Conservation (phyloP, 1,140 invertebrate genomes). For the Rhyzopertha dominica region DNA sequence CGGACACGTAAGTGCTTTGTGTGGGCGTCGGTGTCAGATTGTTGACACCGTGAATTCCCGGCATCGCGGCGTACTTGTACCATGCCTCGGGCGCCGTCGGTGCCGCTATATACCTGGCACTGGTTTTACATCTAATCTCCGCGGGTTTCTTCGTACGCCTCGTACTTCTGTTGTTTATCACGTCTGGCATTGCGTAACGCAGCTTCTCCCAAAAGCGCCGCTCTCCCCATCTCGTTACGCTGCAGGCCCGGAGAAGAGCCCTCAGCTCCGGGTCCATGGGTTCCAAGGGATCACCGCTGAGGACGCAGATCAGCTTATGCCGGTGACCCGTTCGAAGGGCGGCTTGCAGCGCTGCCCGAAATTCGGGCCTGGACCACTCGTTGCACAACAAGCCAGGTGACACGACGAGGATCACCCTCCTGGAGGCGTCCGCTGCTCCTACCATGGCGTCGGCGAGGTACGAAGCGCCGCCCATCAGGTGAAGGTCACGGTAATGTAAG, state of each 20-base stretch:
- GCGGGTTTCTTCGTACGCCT: slow-evolving; percentile 42
- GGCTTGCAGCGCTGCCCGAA: slow-evolving; percentile 64
- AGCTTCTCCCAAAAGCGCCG: slow-evolving; percentile 87
- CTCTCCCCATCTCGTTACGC: slow-evolving; percentile 79
- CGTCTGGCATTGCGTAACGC: slow-evolving; percentile 81
- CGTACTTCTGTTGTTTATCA: slow-evolving; percentile 32
- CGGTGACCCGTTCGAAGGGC: slow-evolving; percentile 68
- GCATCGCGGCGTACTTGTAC: slow-evolving; percentile 46
- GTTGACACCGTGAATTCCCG: slow-evolving; percentile 42
- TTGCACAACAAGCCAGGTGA: slow-evolving; percentile 68
- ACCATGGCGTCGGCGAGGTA: slow-evolving; percentile 70
- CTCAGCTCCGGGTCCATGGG: slow-evolving; percentile 76
- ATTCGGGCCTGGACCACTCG: slow-evolving; percentile 69
- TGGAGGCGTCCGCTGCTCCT: slow-evolving; percentile 69
- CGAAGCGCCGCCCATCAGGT: slow-evolving; percentile 56
- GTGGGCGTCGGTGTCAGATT: slow-evolving; percentile 56
- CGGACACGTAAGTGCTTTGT: slow-evolving; percentile 59
- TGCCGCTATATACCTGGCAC: slow-evolving; percentile 51
- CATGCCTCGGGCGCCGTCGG: slow-evolving; percentile 53
- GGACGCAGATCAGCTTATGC: slow-evolving; percentile 70
- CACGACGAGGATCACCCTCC: slow-evolving; percentile 66
- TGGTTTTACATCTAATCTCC: slow-evolving; percentile 44
- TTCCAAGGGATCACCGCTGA: slow-evolving; percentile 57
- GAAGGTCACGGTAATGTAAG: slow-evolving; percentile 69
- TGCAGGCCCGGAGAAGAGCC: slow-evolving; percentile 76